Evolutionary conservation across 2,113 vertebrate genomes (phyloP).

Genomic region (Coracopsis vasa): DNA sequence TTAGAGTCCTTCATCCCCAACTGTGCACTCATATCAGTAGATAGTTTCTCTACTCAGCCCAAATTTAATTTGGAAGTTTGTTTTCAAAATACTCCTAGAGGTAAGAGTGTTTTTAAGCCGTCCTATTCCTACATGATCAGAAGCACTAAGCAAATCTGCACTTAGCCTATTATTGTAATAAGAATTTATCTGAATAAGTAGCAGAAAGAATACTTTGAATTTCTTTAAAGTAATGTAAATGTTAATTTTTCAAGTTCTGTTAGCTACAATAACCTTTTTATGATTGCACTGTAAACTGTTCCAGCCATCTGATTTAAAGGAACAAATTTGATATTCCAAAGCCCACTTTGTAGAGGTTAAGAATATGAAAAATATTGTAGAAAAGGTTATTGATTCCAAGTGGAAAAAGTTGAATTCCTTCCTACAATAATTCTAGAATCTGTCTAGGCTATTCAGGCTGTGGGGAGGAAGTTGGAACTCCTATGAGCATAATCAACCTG

Average conservation of each 20-base stretch:
- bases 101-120: not conserved
- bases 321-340: constrained; percentile 36
- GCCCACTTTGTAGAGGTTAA: not conserved
- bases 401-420: not conserved
- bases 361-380: constrained; percentile 27
- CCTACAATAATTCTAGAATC: constrained; percentile 6
- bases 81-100: not conserved
- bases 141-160: constrained; percentile 14
- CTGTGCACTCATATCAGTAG: not conserved
- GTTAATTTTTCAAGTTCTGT: constrained; percentile 34
- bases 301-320: constrained; percentile 17
- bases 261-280: constrained; percentile 20
- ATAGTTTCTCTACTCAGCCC: not conserved
- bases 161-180: not conserved
- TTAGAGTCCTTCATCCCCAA: not conserved
- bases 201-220: not conserved
- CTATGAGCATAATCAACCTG: constrained; percentile 32
- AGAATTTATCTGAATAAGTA: not conserved
- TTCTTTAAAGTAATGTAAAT: not conserved
- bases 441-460: not conserved
- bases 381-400: constrained; percentile 20
- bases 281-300: constrained; percentile 64
- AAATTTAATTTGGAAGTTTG: not conserved
- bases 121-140: not conserved
- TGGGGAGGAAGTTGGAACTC: not conserved